A percentile compares a stretch with the other conserved stretches of the same genome.
Conservation (phyloP, 1,140 invertebrate genomes). For the Aricia agestis region DNA sequence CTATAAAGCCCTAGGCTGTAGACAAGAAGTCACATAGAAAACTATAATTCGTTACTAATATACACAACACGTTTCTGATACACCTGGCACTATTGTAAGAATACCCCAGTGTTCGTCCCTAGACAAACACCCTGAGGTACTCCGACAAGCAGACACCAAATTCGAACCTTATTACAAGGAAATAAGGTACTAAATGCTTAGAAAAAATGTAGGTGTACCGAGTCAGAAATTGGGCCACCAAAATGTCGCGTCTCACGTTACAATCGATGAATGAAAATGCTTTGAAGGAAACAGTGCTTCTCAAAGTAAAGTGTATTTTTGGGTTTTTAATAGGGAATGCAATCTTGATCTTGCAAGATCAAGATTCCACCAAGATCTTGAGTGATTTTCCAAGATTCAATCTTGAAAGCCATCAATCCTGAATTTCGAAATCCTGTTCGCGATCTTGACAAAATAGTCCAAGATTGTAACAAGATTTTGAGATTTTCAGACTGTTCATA, state of each 20-base stretch:
- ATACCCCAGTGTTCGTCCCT: neutral
- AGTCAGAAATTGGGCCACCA: neutral
- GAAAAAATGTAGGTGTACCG: neutral
- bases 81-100: neutral
- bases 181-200: neutral
- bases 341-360: too few species aligned
- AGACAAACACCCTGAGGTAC: neutral
- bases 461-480: too few species aligned
- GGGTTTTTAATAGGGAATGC: too few species aligned
- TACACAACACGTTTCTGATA: neutral
- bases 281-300: neutral
- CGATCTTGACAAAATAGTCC: too few species aligned
- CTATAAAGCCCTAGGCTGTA: too few species aligned
- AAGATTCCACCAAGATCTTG: too few species aligned
- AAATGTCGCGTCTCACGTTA: neutral
- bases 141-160: neutral
- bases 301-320: neutral
- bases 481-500: too few species aligned
- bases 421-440: too few species aligned
- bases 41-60: neutral
- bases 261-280: neutral
- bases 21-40: too few species aligned
- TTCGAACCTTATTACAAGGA: neutral
- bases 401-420: too few species aligned
- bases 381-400: too few species aligned